phyloP scores from a whole-genome alignment of 2,113 vertebrate species.

The Ciconia maguari region DNA sequence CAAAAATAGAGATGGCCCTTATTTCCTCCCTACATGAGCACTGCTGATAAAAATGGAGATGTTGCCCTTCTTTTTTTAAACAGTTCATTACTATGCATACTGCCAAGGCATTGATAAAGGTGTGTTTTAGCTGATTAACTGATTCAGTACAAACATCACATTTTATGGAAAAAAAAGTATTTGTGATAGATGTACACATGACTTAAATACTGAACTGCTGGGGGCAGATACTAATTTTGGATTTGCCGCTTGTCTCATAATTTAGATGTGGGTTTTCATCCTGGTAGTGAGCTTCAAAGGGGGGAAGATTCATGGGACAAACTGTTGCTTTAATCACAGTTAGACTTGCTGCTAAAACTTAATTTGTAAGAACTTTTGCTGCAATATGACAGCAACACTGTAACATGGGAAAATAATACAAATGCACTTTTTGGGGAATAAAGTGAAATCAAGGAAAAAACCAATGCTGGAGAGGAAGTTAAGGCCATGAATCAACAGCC shows the following conservation, averaged over 20 bases:
- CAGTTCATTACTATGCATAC: background rate
- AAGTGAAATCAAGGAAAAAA: background rate
- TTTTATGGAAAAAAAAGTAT: background rate
- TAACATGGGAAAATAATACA: background rate
- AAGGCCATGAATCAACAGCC: background rate
- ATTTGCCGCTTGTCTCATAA: background rate
- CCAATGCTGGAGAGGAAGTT: background rate
- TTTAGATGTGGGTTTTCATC: background rate
- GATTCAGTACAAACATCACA: background rate
- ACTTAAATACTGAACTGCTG: background rate
- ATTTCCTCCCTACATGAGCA: background rate
- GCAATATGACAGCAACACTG: background rate
- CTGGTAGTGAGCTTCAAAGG: background rate
- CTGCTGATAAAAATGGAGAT: background rate
- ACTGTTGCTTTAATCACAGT: constrained; percentile 7
- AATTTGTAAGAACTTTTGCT: background rate
- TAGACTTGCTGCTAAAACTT: background rate
- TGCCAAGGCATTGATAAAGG: background rate
- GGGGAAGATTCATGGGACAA: background rate
- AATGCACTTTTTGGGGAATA: background rate
- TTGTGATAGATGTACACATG: background rate
- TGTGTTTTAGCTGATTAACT: background rate
- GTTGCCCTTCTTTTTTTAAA: background rate
- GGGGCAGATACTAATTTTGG: background rate
- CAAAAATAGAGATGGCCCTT: background rate